phyloP scores from a whole-genome alignment of 2,797 vertebrate species.

The Arnoldichthys spilopterus region DNA sequence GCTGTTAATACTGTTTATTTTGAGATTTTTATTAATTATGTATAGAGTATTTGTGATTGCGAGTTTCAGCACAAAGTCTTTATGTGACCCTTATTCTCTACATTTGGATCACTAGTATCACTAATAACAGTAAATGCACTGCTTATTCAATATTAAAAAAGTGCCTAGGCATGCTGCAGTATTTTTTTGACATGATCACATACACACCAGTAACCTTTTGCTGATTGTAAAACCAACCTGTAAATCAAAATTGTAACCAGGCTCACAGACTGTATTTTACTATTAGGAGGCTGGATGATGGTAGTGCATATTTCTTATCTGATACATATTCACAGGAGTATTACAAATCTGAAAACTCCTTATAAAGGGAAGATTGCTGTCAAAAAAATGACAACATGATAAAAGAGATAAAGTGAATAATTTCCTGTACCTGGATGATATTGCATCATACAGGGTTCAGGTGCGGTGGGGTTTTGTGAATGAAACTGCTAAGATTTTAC shows the following conservation, averaged over 20 bases:
- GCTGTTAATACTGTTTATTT: too few relatives aligned
- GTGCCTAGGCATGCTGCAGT: neutral
- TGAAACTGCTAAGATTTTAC: neutral
- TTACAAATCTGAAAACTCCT: slow-evolving; percentile 41
- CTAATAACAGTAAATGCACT: neutral
- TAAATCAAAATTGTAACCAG: neutral
- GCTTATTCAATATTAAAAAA: neutral
- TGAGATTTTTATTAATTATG: too few relatives aligned
- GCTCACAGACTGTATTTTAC: neutral
- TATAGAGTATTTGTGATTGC: too few relatives aligned
- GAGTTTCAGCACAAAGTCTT: too few relatives aligned
- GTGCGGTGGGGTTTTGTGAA: neutral
- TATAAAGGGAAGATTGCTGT: slow-evolving; percentile 45
- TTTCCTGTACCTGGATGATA: slow-evolving; percentile 60
- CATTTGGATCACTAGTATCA: neutral
- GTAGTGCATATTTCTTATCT: slow-evolving; percentile 70
- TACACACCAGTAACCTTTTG: too few relatives aligned
- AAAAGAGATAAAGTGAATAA: slow-evolving; percentile 60
- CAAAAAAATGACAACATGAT: slow-evolving; percentile 51
- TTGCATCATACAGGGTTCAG: slow-evolving; percentile 6
- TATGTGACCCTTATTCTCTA: neutral
- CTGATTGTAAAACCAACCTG: neutral
- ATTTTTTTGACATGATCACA: neutral
- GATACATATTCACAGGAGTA: slow-evolving; percentile 60
- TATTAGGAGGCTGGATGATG: neutral